Base-by-base conservation (phyloP, 2,797 vertebrate genomes). In the Danio kyathit region DNA sequence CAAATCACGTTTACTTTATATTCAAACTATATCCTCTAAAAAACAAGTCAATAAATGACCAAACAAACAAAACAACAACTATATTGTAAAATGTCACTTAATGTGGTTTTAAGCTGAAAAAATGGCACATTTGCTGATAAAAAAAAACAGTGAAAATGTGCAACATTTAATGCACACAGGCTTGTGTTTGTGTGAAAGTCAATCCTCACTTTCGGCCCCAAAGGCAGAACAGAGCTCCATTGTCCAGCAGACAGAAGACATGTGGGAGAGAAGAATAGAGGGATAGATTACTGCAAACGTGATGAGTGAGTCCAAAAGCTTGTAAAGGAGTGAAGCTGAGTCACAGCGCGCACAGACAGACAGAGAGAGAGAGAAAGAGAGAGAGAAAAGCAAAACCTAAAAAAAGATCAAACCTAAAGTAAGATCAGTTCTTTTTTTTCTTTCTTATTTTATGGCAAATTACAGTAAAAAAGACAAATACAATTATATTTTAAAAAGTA, bases 141-240 rank as follows among this genome's bases (percentile, higher is more conserved):
- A 29, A 29, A 29, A 29, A 29, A 29, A 43, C 41, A 41, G 11
- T 1, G 7, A 6, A 73, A 73, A 73, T 17, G 57, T 19, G 40
- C 54, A 63, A 52, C 49, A 40, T 14, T 48, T 38, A 16, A 7
- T 14, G 40, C 6, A 6, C 29, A 17, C 11, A 57, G 5, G 59
- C 56, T 17, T 63, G 13, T 48, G 64, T 19, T 9, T 54, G 54
- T 14, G 43, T 54, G 17, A 74, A 60, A 66, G 44, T 40, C 44
- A n/a, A 43, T 6, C 77, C 43, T 76, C 10, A 44, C 56, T 48
- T 63, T 44, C 6, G 10, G 71, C 29, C 59, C 14, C 48, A 29
- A 6, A 80, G 5, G 11, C 49, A 46, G 66, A 83, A 83, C 82
- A 83, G 72, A 57, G 82, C 17, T 11, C 16, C 60, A 80, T 80